phyloP scores from a whole-genome alignment of 1,140 invertebrate species.

The Asbolus verrucosus region DNA sequence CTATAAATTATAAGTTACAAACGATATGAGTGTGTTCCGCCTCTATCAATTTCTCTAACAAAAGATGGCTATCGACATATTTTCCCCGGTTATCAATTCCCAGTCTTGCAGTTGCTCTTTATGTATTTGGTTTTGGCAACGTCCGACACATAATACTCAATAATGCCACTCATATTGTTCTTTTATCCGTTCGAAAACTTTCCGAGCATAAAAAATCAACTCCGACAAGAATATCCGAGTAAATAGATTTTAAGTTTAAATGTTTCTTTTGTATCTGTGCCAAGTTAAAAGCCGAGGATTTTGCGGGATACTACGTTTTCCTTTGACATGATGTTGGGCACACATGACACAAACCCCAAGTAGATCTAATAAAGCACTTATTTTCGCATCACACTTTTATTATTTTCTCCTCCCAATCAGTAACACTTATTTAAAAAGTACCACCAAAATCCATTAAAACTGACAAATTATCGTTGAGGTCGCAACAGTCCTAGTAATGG shows the following conservation, averaged over 20 bases:
- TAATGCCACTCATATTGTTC: slow-evolving; percentile 48
- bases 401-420: no score
- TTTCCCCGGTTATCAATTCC: slow-evolving; percentile 49
- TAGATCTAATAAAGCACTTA: not conserved
- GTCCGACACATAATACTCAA: slow-evolving; percentile 48
- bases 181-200: slow-evolving; percentile 50
- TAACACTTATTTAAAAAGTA: slow-evolving; percentile 27
- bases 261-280: slow-evolving; percentile 53
- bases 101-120: slow-evolving; percentile 49
- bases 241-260: slow-evolving; percentile 56
- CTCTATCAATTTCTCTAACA: slow-evolving; percentile 53
- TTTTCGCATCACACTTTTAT: no score
- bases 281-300: slow-evolving; percentile 36
- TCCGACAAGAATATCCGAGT: slow-evolving; percentile 52
- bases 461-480: slow-evolving; percentile 30
- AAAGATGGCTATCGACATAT: slow-evolving; percentile 54
- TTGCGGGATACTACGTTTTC: not conserved
- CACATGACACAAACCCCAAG: not conserved
- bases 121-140: slow-evolving; percentile 51
- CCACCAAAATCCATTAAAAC: slow-evolving; percentile 25
- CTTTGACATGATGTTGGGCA: not conserved
- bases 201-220: slow-evolving; percentile 52
- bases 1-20: slow-evolving; percentile 54
- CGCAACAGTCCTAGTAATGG: slow-evolving; percentile 18
- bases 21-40: slow-evolving; percentile 51